A percentile compares a stretch with the other conserved stretches of the same genome.
Conservation (phyloP, 2,888 invertebrate genomes). For the Drosophila bunnanda region DNA sequence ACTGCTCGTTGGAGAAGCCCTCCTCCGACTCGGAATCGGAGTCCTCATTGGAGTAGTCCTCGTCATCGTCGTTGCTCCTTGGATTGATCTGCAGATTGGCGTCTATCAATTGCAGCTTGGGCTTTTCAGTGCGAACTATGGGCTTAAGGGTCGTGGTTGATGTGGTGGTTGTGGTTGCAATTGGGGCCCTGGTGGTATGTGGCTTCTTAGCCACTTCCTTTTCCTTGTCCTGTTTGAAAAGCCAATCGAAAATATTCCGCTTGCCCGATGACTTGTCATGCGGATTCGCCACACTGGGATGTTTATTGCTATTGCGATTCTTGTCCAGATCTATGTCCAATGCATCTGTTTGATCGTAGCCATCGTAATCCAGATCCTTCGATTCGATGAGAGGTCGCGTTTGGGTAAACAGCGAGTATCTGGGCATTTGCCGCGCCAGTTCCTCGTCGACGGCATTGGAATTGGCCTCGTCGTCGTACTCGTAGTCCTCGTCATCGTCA, state of each 20-base stretch:
- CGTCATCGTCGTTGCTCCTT: background rate
- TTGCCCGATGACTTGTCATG: conserved; percentile 61
- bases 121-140: conserved; percentile 24
- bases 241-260: conserved; percentile 68
- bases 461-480: conserved; percentile 10
- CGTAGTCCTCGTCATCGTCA: conserved; percentile 57
- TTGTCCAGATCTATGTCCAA: conserved; percentile 2
- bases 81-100: conserved; percentile 30
- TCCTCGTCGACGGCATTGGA: conserved; percentile 48
- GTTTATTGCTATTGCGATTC: conserved; percentile 14
- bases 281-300: conserved; percentile 59
- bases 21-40: conserved; percentile 65
- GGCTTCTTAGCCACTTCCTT: conserved; percentile 10
- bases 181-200: conserved; percentile 11
- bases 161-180: conserved; percentile 9
- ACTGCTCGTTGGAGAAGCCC: conserved; percentile 82
- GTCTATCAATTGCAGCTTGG: conserved; percentile 32
- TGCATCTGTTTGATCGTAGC: conserved; percentile 45
- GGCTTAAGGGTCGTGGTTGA: conserved; percentile 30
- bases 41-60: conserved; percentile 28
- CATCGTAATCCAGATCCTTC: conserved; percentile 57
- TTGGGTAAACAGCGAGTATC: conserved; percentile 68
- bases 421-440: conserved; percentile 67
- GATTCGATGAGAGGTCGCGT: conserved; percentile 51
- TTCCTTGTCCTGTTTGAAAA: conserved; percentile 53